Base-by-base conservation (phyloP, 1,140 invertebrate genomes). In the Euura saliciscinereae region DNA sequence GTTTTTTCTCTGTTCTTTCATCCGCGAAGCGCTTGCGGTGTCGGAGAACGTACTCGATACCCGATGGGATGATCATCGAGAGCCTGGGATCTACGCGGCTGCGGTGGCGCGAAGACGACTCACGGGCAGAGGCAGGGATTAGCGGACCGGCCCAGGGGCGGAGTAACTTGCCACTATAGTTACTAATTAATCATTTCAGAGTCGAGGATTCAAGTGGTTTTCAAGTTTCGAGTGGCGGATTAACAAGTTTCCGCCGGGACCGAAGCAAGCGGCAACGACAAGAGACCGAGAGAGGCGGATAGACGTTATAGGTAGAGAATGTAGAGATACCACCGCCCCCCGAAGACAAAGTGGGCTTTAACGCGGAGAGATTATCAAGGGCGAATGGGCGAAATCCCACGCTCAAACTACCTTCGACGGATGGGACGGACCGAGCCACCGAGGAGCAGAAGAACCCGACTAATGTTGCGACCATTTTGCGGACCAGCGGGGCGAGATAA, bases 291-390 rank as follows among this genome's bases (percentile, higher is more conserved):
- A 65, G 73, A 59, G 70, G 13, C 44, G 73, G 65, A 70, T 68
- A 71, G 66, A 70, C 68, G 65, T 70, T 67, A 68, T 69, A 45
- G 64, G 64, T 59, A 6, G 69, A 66, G 69, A 2, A 45, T 4
- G 66, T 6, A 43, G 45, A 44, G 65, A 66, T 68, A 73, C 66
- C 45, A n/a, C 70, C 43, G 72, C 44, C 42, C 45, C 45, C 67
- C 43, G 43, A 71, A 46, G 68, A 69, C 42, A 45, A 13, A 66
- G 65, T 46, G 44, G 67, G 71, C 45, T 67, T 67, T 7, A 28
- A 51, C 66, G 69, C 70, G 65, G 43, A 45, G 51, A 71, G 72
- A 69, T 73, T 73, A 65, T 59, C 51, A 59, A 59, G 13, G 13
- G 51, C 51, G 51, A 59, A 59, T 6, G 51, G 6, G 51, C 3